Evolutionary conservation across 2,888 invertebrate genomes (phyloP).

Genomic region (Sarcophaga caerulescens): DNA sequence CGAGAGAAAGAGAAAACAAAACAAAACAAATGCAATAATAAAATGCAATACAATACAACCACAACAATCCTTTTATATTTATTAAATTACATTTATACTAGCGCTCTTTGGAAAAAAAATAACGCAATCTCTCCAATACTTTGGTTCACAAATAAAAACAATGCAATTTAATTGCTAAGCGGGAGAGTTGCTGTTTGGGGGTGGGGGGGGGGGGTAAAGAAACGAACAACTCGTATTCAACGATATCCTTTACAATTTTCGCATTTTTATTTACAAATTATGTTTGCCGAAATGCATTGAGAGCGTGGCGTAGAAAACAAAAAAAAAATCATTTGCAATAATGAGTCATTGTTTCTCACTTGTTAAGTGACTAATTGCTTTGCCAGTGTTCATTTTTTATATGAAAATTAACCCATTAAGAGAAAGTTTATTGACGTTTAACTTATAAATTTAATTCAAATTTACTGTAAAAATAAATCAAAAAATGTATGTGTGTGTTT

Average conservation of each 20-base stretch:
- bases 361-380: slow-evolving; percentile 61
- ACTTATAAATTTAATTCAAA: not conserved
- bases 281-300: not conserved
- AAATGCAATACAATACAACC: slow-evolving; percentile 46
- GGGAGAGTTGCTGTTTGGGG: too few species aligned
- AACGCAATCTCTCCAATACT: not conserved
- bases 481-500: too few species aligned
- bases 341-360: slow-evolving; percentile 56
- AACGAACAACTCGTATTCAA: slow-evolving; percentile 4
- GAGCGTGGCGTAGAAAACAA: not conserved
- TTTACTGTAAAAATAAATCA: too few species aligned
- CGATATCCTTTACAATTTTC: slow-evolving; percentile 31
- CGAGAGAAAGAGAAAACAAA: not conserved
- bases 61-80: slow-evolving; percentile 52
- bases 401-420: slow-evolving; percentile 39
- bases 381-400: slow-evolving; percentile 25
- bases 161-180: not conserved
- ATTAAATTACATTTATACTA: slow-evolving; percentile 43
- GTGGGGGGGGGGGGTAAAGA: not conserved
- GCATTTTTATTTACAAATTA: slow-evolving; percentile 25
- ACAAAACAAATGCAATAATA: not conserved
- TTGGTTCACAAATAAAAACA: not conserved
- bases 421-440: not conserved
- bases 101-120: not conserved
- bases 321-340: slow-evolving; percentile 23